Evolutionary conservation across 2,888 invertebrate species (phyloP), one percentile per base, ranked within the genome.

Genomic region (Stenurella melanura): DNA sequence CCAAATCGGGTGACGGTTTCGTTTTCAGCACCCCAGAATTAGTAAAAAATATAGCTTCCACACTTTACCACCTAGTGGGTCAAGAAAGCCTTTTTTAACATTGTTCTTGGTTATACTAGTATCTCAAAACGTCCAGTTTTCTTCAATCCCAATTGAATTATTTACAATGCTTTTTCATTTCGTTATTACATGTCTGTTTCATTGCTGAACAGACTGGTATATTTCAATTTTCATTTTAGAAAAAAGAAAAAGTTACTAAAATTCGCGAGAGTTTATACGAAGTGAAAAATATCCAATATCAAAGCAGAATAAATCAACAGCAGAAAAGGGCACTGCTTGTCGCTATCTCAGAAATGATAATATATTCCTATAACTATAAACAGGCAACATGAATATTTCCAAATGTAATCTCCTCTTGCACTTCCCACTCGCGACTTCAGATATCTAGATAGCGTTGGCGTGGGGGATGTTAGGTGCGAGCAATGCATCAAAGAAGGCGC

Each of bases 401-500:
- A 76, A 81, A 81, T 77, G 83, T 83, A 85, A 84, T 83, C 83
- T 82, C 79, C 21, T 50, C 54, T 76, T 80, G 82, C 81, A 81
- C 82, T 82, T 83, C 81, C 80, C 82, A 81, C 78, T 79, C 81
- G 75, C 83, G 79, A 80, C 80, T 83, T 80, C 80, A 82, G 80
- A 84, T 81, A 84, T 83, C 81, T 66, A 73, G 76, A 73, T 71
- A 73, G 74, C 71, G 76, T 54, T 57, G 70, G 70, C 57, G 81
- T 73, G 82, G 82, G 80, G 72, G 30, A 38, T 12, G 82, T 81
- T 63, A 85, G 85, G 84, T 85, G 85, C 82, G 84, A 83, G 85
- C 82, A 81, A 85, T 85, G 85, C 84, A 85, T 85, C 85, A 86
- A 85, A 85, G 81, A 81, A 81, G 82, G 83, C 81, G 84, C 80